Percentiles rank a stretch among this genome's conserved stretches.
Evolutionary conservation across 92 coral and sea anemone genomes (phyloP).

Genomic region (Bergia puertoricense): DNA sequence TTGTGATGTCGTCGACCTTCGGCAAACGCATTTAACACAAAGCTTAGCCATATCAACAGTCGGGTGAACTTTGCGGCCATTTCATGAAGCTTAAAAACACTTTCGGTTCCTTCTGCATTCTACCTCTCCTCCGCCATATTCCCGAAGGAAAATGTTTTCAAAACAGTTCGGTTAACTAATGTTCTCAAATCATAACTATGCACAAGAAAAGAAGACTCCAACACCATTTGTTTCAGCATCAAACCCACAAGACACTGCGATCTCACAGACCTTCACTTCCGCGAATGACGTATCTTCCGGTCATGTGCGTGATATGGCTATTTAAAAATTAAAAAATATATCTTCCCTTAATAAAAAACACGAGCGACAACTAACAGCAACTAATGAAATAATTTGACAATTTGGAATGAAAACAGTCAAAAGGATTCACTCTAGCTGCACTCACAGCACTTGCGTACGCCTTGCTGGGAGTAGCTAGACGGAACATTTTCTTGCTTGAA

Average conservation of each 20-base stretch:
- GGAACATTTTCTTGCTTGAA: too few species aligned
- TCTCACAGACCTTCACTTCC: conserved; percentile 38
- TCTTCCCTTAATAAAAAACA: too few species aligned
- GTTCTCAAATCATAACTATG: conserved; percentile 41
- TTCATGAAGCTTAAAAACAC: conserved; percentile 20
- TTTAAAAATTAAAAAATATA: too few species aligned
- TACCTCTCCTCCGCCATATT: conserved; percentile 33
- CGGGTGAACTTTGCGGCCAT: conserved; percentile 44
- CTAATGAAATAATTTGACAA: too few species aligned
- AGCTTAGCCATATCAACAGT: conserved; percentile 31
- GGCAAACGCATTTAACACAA: conserved; percentile 24
- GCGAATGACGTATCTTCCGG: conserved; percentile 3
- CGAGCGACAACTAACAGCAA: too few species aligned
- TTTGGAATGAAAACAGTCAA: too few species aligned
- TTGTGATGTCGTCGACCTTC: conserved; percentile 40
- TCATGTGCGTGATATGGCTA: too few species aligned
- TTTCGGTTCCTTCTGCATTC: conserved; percentile 28
- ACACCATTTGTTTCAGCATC: conserved; percentile 26
- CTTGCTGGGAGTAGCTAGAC: too few species aligned
- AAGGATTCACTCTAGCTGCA: too few species aligned
- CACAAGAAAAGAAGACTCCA: background rate
- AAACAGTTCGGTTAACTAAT: conserved; percentile 1
- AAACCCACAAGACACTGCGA: conserved; percentile 44
- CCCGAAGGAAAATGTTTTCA: conserved; percentile 8
- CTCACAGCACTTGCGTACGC: too few species aligned